Evolutionary conservation across 2,888 invertebrate species (phyloP), one percentile per base, ranked within the genome.

Genomic region (Agrilus cyanescens): DNA sequence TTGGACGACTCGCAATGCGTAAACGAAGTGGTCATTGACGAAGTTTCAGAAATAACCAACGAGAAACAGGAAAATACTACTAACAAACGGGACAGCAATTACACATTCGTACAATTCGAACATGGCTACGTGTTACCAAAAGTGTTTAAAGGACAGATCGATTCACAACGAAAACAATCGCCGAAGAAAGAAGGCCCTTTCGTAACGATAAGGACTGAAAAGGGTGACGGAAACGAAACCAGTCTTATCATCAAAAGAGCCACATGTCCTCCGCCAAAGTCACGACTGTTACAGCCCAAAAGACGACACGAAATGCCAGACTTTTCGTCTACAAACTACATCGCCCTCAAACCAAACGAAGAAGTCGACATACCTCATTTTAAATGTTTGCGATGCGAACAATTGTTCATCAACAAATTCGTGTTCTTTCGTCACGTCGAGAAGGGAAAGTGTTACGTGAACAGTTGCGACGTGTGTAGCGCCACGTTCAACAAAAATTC

Each of bases 371-470:
- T 60, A 8, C 50, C 55, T 1, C 65, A 65, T 48, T 66, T 56
- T 45, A 65, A 65, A 47, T 66, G 66, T 49, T 47, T 62, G 42
- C 54, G 65, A 7, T 66, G 66, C 49, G 65, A 66, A 46, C 66
- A 66, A 41, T 47, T 66, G 36, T 66, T 66, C 47, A 66, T 66
- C 32, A 66, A 57, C 46, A 65, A 65, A 48, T 62, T 64, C 43
- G 62, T 57, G 4, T 66, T 66, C 50, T 63, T 59, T 47, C 52
- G 65, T 15, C 66, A 66, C 45, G 62, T 66, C 4, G 66, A 66
- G 41, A 66, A 66, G 43, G 66, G 66, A 4, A 65, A 66, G 51
- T 66, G 66, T 47, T 66, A 58, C 49, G 59, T 65, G 10, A 66
- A 66, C 46, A 63, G 60, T 48, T 66, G 66, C 49, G 66, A 66